Conservation (phyloP, 2,797 vertebrate genomes). For the Hydrophis major region DNA sequence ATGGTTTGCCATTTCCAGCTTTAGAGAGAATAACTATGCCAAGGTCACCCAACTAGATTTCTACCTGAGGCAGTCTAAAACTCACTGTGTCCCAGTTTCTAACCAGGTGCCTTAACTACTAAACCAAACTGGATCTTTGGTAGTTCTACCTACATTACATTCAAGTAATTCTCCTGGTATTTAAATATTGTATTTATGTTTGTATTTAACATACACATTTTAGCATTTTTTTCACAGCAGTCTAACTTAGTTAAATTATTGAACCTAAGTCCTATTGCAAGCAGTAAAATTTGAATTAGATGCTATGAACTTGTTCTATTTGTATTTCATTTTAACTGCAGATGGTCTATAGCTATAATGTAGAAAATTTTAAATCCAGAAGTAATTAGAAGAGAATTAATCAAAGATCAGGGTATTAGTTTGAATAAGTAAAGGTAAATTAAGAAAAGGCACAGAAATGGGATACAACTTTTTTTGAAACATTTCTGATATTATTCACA, state of each 20-base stretch:
- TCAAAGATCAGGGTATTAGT: background rate
- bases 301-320: background rate
- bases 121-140: background rate
- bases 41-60: background rate
- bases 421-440: background rate
- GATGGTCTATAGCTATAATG: background rate
- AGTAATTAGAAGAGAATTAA: background rate
- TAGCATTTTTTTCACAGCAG: background rate
- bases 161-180: background rate
- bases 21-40: background rate
- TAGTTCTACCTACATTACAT: background rate
- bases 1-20: background rate
- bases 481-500: background rate
- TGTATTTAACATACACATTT: background rate
- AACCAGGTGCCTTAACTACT: background rate
- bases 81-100: background rate
- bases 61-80: background rate
- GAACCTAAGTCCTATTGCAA: background rate
- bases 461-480: background rate
- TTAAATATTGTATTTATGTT: slow-evolving; percentile 34
- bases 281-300: background rate
- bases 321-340: background rate
- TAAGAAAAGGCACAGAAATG: background rate
- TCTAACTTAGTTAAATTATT: background rate
- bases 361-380: background rate